Conservation (phyloP, 2,888 invertebrate species). For the Hyposoter dolosus region DNA sequence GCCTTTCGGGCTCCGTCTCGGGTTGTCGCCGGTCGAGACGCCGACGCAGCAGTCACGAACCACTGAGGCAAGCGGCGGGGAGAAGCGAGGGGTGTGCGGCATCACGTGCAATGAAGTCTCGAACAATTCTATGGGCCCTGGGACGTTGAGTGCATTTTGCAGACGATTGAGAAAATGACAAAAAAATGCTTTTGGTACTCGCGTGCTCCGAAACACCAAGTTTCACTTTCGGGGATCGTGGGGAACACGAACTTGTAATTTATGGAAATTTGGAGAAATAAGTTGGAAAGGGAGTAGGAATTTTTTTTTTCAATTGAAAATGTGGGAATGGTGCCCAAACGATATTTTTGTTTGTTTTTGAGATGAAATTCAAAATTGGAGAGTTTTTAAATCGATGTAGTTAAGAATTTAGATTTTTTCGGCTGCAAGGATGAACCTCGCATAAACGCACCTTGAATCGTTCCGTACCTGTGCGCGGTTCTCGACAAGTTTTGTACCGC, state of each 20-base stretch:
- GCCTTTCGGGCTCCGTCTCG: conserved; percentile 47
- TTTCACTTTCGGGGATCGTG: not conserved
- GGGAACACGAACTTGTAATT: not conserved
- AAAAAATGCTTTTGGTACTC: not conserved
- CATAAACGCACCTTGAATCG: not conserved
- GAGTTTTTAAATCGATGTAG: not conserved
- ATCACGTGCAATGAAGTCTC: conserved; percentile 53
- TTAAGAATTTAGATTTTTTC: not conserved
- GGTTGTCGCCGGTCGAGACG: conserved; percentile 47
- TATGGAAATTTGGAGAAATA: not conserved
- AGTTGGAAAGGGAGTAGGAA: not conserved
- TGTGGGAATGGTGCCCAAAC: not conserved
- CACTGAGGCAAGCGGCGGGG: conserved; percentile 3
- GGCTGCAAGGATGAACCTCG: not conserved
- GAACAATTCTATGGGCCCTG: conserved; percentile 17
- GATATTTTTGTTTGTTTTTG: not conserved
- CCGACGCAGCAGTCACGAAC: conserved; percentile 53
- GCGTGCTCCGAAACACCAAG: not conserved
- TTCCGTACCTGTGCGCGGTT: conserved; percentile 61
- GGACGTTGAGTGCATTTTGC: not conserved
- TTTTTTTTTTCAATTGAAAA: not conserved
- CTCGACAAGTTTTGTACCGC: conserved; percentile 50
- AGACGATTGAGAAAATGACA: not conserved
- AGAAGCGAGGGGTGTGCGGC: conserved; percentile 14
- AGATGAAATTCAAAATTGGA: not conserved